A percentile compares a stretch with the other conserved stretches of the same genome.
These are phyloP conservation scores for Cricetomys ansorgei DNA, from an alignment of 2,113 vertebrate species.

Conservation along the genomic window DNA sequence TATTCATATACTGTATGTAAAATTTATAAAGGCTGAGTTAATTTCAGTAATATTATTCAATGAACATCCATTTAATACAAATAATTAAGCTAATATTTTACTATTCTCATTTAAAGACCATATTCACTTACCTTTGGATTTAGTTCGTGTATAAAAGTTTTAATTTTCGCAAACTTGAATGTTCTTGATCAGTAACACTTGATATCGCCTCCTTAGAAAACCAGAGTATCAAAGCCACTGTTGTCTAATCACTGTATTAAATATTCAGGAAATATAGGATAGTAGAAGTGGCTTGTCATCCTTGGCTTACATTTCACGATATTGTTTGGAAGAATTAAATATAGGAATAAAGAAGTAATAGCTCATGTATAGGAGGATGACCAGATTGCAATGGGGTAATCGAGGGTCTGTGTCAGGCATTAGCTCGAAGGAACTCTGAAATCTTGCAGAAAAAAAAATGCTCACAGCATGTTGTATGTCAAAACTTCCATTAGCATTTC, in stretches of 20 bases:
- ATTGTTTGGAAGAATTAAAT: slow-evolving; percentile 5
- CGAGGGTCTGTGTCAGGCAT: slow-evolving; percentile 8
- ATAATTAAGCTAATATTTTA: not conserved
- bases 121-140: not conserved
- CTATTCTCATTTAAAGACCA: not conserved
- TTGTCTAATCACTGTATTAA: slow-evolving; percentile 35
- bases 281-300: not conserved
- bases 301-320: slow-evolving; percentile 27
- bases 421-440: slow-evolving; percentile 50
- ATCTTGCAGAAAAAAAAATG: slow-evolving; percentile 39
- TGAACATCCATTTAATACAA: not conserved
- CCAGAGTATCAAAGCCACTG: not conserved
- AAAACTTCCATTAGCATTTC: slow-evolving; percentile 83
- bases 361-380: not conserved
- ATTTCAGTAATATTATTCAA: not conserved
- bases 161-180: not conserved
- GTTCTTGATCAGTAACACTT: not conserved
- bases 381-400: slow-evolving; percentile 19
- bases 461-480: slow-evolving; percentile 60
- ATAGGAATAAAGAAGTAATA: not conserved
- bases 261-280: slow-evolving; percentile 40
- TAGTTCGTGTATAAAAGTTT: not conserved
- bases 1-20: no score
- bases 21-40: not conserved
- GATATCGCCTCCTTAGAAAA: not conserved